Evolutionary conservation across 2,797 vertebrate species (phyloP), one percentile per base, ranked within the genome.

Genomic region (Lutjanus argentimaculatus): DNA sequence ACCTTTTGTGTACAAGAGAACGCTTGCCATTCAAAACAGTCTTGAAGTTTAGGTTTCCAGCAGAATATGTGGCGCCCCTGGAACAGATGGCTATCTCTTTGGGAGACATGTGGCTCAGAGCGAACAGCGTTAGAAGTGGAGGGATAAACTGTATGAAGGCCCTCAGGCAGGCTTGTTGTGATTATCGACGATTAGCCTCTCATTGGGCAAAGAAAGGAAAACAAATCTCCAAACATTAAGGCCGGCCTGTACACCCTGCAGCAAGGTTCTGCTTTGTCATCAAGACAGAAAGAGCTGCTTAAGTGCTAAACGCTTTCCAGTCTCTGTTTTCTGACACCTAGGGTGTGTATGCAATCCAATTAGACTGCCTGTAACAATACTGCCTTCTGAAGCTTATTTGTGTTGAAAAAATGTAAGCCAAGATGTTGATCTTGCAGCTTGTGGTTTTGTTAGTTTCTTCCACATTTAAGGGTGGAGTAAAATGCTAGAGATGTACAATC

Each of bases 171-270:
- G 22, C 72, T 78, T 62, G 48, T 78, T 83, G 79, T 86, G 91
- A 93, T 94, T 89, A 93, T 90, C 67, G 59, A 81, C 69, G 52
- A 93, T 94, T 88, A 91, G 82, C 79, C 67, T 82, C 84, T 91
- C 86, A 79, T 81, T 90, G 82, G 78, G 45, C 36, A 40, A 84
- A 81, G 73, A 74, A 75, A 75, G 67, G 63, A 74, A 89, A 82
- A 89, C 73, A 83, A 67, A 69, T 72, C 76, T 80, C 66, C 48
- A 55, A 67, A 83, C 72, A 82, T 78, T 77, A 81, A 66, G 63
- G 65, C 46, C 22, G 46, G 59, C 67, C 74, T 71, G 61, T 21
- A 61, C 22, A 61, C 70, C 90, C 93, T 61, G 69, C 75, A 86
- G 90, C 88, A 69, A 87, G 69, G 75, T 48, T 73, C 57, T 76